Conservation (phyloP, 2,113 vertebrate genomes). For the Epinephelus moara region DNA sequence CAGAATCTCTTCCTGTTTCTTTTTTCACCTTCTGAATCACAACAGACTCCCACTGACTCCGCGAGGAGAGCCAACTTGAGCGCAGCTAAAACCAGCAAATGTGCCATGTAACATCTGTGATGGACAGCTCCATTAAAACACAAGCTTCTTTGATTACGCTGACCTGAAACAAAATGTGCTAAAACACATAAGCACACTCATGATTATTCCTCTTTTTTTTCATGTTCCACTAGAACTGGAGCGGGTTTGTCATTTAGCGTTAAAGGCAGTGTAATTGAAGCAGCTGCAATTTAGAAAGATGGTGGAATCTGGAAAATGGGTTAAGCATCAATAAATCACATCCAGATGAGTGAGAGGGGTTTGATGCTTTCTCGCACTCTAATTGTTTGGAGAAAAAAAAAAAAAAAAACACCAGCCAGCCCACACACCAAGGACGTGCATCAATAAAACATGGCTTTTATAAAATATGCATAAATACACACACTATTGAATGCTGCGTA, state of each 20-base stretch:
- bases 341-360: constrained; percentile 61
- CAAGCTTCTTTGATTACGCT: constrained; percentile 38
- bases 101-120: constrained; percentile 41
- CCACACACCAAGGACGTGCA: constrained; percentile 66
- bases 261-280: constrained; percentile 38
- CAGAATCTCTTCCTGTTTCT: constrained; percentile 38
- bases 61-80: constrained; percentile 17
- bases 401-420: constrained; percentile 7
- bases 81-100: constrained; percentile 41
- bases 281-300: constrained; percentile 53
- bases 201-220: constrained; percentile 36
- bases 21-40: constrained; percentile 54
- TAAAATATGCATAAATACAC: constrained; percentile 81
- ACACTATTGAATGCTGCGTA: constrained; percentile 64
- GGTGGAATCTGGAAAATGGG: constrained; percentile 66
- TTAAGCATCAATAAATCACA: constrained; percentile 78
- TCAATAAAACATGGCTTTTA: constrained; percentile 81
- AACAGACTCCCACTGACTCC: constrained; percentile 41
- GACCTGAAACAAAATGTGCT: constrained; percentile 29
- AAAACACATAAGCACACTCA: constrained; percentile 24
- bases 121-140: constrained; percentile 38
- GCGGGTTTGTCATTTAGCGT: constrained; percentile 36
- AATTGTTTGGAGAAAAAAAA: constrained; percentile 47
- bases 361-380: constrained; percentile 60
- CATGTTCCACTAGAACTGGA: neutral